phyloP scores from a whole-genome alignment of 2,797 vertebrate genomes.

The Pangasius mekongensis region DNA sequence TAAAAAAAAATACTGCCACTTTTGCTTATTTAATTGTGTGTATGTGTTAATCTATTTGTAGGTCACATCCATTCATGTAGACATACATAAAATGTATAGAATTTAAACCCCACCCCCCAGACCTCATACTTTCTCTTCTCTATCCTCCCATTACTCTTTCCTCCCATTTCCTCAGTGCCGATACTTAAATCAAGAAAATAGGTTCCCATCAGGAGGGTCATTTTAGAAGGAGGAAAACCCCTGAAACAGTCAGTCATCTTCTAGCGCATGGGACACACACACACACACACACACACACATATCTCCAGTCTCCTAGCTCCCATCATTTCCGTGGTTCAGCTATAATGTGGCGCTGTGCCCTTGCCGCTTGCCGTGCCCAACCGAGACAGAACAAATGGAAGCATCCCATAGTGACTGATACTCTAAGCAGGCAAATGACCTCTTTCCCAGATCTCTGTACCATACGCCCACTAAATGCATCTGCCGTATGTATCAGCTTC shows the following conservation, averaged over 20 bases:
- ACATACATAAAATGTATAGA: conserved; percentile 40
- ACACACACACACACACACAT: conserved; percentile 33
- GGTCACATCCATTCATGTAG: conserved; percentile 4
- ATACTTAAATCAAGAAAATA: conserved; percentile 79
- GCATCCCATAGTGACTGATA: conserved; percentile 39
- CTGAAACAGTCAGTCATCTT: conserved; percentile 77
- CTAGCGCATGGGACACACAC: conserved; percentile 24
- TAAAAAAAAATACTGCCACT: neutral
- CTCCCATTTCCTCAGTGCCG: conserved; percentile 64
- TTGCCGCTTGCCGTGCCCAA: conserved; percentile 76
- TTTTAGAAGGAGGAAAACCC: conserved; percentile 71
- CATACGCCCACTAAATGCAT: conserved; percentile 31
- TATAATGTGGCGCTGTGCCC: conserved; percentile 68
- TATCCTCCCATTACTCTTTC: conserved; percentile 45
- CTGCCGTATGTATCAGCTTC: conserved; percentile 32
- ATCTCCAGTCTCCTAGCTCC: conserved; percentile 45
- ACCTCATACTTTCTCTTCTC: conserved; percentile 43
- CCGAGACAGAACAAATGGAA: conserved; percentile 46
- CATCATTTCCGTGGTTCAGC: conserved; percentile 45
- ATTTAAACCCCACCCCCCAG: conserved; percentile 27
- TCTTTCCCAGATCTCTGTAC: conserved; percentile 27
- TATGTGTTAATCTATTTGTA: neutral
- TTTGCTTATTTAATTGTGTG: neutral
- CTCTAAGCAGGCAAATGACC: conserved; percentile 46
- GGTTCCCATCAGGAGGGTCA: conserved; percentile 78